A percentile compares a stretch with the other conserved stretches of the same genome.
Conservation (phyloP, 1,140 invertebrate genomes). For the Rhagoletis zephyria region DNA sequence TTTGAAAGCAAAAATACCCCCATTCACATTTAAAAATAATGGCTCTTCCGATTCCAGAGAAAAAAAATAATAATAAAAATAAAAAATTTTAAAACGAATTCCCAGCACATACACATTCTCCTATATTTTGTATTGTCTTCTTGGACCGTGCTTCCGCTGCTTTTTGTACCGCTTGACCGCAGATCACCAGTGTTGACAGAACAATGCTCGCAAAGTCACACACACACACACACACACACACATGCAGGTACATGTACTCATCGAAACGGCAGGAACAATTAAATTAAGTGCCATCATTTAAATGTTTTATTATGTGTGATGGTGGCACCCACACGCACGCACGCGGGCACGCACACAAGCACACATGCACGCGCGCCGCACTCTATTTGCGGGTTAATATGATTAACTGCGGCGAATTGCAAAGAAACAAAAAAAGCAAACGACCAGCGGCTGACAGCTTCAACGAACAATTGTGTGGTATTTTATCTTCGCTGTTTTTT, state of each 20-base stretch:
- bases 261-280: constrained; percentile 38
- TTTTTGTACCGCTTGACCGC: constrained; percentile 32
- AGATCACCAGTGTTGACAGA: constrained; percentile 29
- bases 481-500: not conserved
- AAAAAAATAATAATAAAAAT: not conserved
- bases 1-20: not conserved
- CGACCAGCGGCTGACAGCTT: constrained; percentile 38
- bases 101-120: not conserved
- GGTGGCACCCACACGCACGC: constrained; percentile 26
- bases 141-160: not conserved
- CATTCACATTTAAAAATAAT: not conserved
- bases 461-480: constrained; percentile 3
- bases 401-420: constrained; percentile 29
- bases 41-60: not conserved
- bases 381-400: constrained; percentile 49
- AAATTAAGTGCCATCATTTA: constrained; percentile 52
- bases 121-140: not conserved
- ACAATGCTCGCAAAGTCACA: not conserved
- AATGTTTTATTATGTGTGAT: constrained; percentile 52
- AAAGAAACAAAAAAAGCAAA: not conserved
- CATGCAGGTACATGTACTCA: not conserved
- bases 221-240: not conserved
- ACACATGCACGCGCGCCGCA: not conserved
- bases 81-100: not conserved
- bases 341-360: not conserved